These are phyloP conservation scores for Willisornis vidua DNA, from an alignment of 2,113 vertebrate genomes.

Conservation along the genomic window DNA sequence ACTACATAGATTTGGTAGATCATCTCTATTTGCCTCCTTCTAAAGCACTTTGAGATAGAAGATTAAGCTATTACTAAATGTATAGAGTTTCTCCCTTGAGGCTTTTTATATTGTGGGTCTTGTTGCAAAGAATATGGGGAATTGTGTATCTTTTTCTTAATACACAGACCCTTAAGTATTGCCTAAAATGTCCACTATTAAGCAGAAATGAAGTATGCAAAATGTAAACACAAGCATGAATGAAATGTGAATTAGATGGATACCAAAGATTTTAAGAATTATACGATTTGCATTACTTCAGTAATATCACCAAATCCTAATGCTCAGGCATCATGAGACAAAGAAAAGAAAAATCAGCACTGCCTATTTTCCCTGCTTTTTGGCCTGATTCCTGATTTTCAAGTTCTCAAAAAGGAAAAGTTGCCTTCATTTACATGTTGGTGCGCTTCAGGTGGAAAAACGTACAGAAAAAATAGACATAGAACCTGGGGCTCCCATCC, in stretches of 20 bases:
- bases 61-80: not conserved
- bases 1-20: not conserved
- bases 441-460: constrained; percentile 20
- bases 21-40: not conserved
- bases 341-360: constrained; percentile 8
- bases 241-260: constrained; percentile 2
- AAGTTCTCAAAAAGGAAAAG: constrained; percentile 18
- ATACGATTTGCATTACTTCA: not conserved
- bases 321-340: not conserved
- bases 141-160: not conserved
- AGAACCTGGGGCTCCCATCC: rapidly evolving
- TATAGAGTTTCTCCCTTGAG: not conserved
- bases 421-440: not conserved
- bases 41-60: not conserved
- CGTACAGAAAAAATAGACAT: constrained; percentile 31
- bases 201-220: not conserved
- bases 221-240: not conserved
- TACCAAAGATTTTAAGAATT: not conserved
- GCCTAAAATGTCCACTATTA: not conserved
- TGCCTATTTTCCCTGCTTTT: not conserved
- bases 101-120: not conserved
- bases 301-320: not conserved
- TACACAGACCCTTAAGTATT: not conserved
- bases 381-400: constrained; percentile 10
- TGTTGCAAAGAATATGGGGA: not conserved